Base-by-base conservation (phyloP, 2,797 vertebrate species). In the Sebastolobus altivelis region DNA sequence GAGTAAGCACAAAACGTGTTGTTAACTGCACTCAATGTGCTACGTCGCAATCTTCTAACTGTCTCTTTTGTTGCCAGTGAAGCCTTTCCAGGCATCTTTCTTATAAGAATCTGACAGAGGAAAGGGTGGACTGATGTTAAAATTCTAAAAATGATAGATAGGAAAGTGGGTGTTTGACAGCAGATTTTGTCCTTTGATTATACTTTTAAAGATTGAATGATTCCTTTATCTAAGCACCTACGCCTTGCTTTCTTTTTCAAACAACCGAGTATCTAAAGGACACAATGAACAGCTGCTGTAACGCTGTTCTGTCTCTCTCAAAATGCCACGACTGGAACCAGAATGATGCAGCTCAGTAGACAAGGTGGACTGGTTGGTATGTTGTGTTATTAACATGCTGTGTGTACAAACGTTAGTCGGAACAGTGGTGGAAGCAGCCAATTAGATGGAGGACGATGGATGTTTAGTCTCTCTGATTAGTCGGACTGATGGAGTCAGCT, bases 391-490 rank as follows among this genome's bases (percentile, higher is more conserved):
- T 77, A 33, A 75, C 88, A 93, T 86, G 90, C 86, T 46, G 33
- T 65, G 74, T 77, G 73, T 56, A 54, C 78, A 83, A 65, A 80
- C 52, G 87, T 92, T 89, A 91, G 88, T 88, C 8, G 3, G 77
- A 85, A 79, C 65, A 77, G 62, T 66, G 79, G 87, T 83, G 79
- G 81, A 87, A 74, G 81, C 81, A 87, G 86, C 84, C 88, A 86
- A 84, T 83, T 82, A 84, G 78, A 91, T 90, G 91, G 75, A 72
- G 35, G 79, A 89, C 18, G 43, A 92, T 91, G 84, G 75, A 90
- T 75, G 82, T 88, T 89, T 59, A 58, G 65, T 80, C 65, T 86
- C 65, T n/a, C 43, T 46, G 78, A 91, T 89, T 91, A 86, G 85
- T 86, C 18, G 7, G 20, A 72, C 72, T 40, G 81, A 89, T 88